phyloP scores from a whole-genome alignment of 2,113 vertebrate species.

The Cervus canadensis region DNA sequence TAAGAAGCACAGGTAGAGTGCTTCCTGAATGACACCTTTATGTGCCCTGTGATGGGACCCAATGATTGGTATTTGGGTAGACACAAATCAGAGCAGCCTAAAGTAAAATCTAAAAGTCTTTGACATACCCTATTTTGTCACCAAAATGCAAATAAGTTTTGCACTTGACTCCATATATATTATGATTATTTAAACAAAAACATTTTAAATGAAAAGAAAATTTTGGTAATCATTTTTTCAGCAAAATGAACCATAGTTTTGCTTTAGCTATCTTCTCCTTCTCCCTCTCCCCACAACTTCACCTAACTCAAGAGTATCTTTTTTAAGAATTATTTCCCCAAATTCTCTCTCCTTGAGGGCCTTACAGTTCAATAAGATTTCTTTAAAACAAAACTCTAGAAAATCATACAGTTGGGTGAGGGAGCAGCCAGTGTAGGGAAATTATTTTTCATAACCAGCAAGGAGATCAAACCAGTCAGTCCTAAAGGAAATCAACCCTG shows the following conservation, averaged over 20 bases:
- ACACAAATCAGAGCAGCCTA: background rate
- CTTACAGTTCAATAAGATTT: background rate
- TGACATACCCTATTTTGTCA: background rate
- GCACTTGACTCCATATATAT: background rate
- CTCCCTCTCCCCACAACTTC: fast-evolving
- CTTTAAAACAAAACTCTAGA: background rate
- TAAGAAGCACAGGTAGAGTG: background rate
- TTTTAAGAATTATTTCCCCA: background rate
- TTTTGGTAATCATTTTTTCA: background rate
- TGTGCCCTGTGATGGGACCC: background rate
- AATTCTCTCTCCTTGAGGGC: background rate
- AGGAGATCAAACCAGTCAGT: background rate
- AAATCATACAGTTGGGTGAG: background rate
- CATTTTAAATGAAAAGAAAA: background rate
- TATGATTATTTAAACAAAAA: background rate
- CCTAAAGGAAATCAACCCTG: background rate
- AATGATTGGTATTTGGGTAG: fast-evolving
- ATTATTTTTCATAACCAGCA: background rate
- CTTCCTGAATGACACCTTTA: fast-evolving
- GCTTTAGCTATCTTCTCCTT: background rate
- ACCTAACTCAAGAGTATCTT: background rate
- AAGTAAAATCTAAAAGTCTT: background rate
- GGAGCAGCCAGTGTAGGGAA: fast-evolving
- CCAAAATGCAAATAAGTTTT: background rate
- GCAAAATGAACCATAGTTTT: background rate